phyloP scores from a whole-genome alignment of 2,113 vertebrate genomes.

The Oreochromis tanganicae region DNA sequence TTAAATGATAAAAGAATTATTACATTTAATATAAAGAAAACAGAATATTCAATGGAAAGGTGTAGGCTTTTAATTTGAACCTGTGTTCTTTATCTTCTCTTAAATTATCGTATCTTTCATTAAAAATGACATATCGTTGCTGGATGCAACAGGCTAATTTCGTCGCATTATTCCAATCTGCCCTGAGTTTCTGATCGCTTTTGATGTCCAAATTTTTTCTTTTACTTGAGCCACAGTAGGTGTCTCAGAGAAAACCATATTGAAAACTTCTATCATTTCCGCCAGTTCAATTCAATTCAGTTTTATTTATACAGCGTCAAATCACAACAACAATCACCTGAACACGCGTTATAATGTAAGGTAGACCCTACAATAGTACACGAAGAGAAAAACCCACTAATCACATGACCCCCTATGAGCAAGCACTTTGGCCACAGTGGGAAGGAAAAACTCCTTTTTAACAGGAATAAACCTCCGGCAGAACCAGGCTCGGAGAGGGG shows the following conservation, averaged over 20 bases:
- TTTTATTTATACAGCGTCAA: background rate
- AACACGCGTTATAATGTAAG: background rate
- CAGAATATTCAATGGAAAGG: background rate
- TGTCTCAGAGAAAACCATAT: background rate
- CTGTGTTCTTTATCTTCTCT: background rate
- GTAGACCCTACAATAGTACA: background rate
- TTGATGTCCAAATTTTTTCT: background rate
- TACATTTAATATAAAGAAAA: background rate
- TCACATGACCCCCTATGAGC: background rate
- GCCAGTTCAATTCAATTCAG: background rate
- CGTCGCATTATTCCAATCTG: background rate
- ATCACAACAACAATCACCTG: background rate
- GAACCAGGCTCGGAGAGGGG: background rate
- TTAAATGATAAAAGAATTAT: background rate
- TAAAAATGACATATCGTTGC: background rate
- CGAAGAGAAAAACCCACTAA: background rate
- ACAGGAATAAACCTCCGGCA: background rate
- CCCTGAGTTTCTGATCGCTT: background rate
- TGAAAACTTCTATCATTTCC: background rate
- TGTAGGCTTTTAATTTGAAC: background rate
- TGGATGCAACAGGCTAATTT: background rate
- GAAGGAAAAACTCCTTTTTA: background rate
- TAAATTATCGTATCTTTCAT: background rate
- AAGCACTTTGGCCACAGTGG: background rate
- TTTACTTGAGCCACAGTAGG: background rate